Conservation (phyloP, 1,140 invertebrate genomes). For the Drosophila kanapiae region DNA sequence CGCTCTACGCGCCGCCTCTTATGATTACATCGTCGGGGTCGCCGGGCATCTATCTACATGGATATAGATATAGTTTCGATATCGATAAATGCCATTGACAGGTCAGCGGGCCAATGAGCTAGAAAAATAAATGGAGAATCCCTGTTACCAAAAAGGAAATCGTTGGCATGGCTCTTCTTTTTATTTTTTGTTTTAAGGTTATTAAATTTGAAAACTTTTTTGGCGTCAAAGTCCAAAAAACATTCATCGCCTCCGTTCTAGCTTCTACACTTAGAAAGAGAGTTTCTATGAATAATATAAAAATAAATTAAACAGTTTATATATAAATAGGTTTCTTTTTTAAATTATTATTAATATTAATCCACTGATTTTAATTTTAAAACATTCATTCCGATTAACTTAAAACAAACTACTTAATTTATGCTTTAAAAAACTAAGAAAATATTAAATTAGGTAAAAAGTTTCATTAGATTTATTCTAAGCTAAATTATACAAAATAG, state of each 20-base stretch:
- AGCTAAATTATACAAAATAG: too few relatives aligned
- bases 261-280: neutral
- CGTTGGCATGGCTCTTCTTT: conserved; percentile 5
- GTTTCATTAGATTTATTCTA: too few relatives aligned
- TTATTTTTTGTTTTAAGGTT: conserved; percentile 69
- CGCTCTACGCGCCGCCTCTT: conserved; percentile 29
- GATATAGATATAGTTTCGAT: conserved; percentile 58
- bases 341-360: neutral
- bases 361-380: neutral
- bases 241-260: conserved; percentile 20
- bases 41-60: conserved; percentile 37
- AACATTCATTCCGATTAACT: too few relatives aligned
- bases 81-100: conserved; percentile 71
- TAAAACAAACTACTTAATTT: too few relatives aligned
- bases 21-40: conserved; percentile 45
- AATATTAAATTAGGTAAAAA: too few relatives aligned
- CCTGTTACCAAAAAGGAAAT: conserved; percentile 34
- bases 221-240: conserved; percentile 65
- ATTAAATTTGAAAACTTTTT: conserved; percentile 81
- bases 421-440: too few relatives aligned
- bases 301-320: neutral
- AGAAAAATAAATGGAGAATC: conserved; percentile 54
- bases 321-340: neutral
- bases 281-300: neutral
- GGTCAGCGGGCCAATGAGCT: conserved; percentile 58